phyloP scores from a whole-genome alignment of 2,797 vertebrate species.

The Enteromius argenteus region DNA sequence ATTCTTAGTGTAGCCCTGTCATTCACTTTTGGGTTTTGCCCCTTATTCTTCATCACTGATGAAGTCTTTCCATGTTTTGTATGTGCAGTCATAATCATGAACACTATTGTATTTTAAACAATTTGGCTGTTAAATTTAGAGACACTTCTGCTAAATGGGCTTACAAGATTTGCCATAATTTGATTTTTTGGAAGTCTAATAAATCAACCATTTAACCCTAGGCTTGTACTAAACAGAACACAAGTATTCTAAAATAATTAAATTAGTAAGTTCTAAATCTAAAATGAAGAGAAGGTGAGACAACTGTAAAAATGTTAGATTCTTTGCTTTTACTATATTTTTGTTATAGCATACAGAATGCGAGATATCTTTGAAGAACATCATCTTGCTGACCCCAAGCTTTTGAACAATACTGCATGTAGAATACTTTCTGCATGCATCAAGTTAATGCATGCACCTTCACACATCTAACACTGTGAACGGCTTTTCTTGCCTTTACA shows the following conservation, averaged over 20 bases:
- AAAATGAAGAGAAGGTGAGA: background rate
- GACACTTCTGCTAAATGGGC: background rate
- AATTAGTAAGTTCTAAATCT: too few species aligned
- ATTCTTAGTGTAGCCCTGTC: background rate
- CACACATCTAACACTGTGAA: background rate
- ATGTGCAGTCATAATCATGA: background rate
- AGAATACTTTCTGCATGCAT: background rate
- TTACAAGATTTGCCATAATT: background rate
- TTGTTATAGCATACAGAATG: background rate
- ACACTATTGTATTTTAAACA: background rate
- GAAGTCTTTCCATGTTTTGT: background rate
- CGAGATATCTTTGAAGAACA: background rate
- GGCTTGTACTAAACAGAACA: background rate
- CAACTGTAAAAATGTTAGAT: background rate
- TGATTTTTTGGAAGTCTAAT: background rate
- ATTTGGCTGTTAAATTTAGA: background rate
- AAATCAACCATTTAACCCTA: background rate
- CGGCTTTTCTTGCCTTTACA: background rate
- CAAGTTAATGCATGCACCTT: background rate
- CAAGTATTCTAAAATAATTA: background rate
- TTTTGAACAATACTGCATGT: background rate
- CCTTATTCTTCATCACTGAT: background rate
- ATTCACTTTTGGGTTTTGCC: background rate
- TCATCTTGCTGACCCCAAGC: background rate
- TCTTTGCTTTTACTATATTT: background rate